A percentile compares a stretch with the other conserved stretches of the same genome.
Evolutionary conservation across 2,888 invertebrate genomes (phyloP).

Genomic region (Matsumyia berberina): DNA sequence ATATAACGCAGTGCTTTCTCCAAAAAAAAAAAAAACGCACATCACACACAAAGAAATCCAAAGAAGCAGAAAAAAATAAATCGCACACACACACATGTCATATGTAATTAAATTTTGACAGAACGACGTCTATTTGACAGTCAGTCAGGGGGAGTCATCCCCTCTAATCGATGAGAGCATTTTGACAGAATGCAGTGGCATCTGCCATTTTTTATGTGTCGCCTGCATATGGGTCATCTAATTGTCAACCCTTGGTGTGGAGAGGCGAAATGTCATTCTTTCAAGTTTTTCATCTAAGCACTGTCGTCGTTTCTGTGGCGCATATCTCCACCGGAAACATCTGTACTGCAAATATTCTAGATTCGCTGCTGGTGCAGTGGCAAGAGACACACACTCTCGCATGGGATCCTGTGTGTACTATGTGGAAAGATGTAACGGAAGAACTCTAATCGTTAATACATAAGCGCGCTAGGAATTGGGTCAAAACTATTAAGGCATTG

Average conservation of each 20-base stretch:
- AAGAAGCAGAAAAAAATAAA: slow-evolving; percentile 19
- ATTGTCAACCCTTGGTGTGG: slow-evolving; percentile 47
- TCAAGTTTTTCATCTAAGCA: background rate
- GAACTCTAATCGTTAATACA: slow-evolving; percentile 75
- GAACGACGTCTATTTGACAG: slow-evolving; percentile 42
- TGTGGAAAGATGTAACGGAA: slow-evolving; percentile 66
- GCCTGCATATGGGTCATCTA: slow-evolving; percentile 63
- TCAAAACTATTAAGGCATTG: slow-evolving; percentile 77
- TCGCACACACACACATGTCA: background rate
- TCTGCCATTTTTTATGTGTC: slow-evolving; percentile 37
- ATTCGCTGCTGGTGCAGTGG: slow-evolving; percentile 11
- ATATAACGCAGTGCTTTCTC: slow-evolving; percentile 58
- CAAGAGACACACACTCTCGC: slow-evolving; percentile 3
- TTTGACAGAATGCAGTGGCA: slow-evolving; percentile 36
- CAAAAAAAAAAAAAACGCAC: slow-evolving; percentile 29
- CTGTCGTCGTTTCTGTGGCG: too few relatives aligned
- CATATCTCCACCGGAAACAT: slow-evolving; percentile 70
- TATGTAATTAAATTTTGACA: slow-evolving; percentile 40
- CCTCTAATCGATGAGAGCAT: slow-evolving; percentile 35
- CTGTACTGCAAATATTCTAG: slow-evolving; percentile 64
- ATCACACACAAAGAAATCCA: background rate
- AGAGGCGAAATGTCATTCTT: slow-evolving; percentile 31
- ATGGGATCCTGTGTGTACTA: background rate
- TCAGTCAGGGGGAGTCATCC: background rate
- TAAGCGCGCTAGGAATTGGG: slow-evolving; percentile 67